phyloP scores from a whole-genome alignment of 2,797 vertebrate species.

The Schizothorax lantsangensis region DNA sequence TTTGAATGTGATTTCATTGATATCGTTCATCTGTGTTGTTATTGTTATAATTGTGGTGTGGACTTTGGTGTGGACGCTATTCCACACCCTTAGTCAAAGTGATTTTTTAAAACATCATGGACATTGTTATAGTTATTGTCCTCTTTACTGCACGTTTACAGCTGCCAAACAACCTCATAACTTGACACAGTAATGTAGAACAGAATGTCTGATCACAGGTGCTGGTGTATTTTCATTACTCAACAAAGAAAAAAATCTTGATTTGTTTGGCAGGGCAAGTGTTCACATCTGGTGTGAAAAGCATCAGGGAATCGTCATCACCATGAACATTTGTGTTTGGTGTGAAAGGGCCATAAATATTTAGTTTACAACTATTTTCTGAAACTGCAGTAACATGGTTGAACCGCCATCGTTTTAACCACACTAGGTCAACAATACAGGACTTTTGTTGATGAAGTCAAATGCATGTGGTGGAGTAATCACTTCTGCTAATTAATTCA shows the following conservation, averaged over 20 bases:
- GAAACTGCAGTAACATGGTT: background rate
- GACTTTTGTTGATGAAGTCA: background rate
- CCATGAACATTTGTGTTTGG: background rate
- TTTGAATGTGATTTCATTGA: background rate
- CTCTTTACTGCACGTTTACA: background rate
- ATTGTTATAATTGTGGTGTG: background rate
- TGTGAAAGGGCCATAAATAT: background rate
- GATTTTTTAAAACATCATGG: background rate
- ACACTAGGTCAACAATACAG: too few species aligned
- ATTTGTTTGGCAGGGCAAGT: background rate
- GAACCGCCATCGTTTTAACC: background rate
- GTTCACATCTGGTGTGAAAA: background rate
- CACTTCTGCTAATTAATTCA: background rate
- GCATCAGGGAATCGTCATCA: too few species aligned
- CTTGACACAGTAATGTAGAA: background rate
- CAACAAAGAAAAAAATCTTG: background rate
- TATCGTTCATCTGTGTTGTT: background rate
- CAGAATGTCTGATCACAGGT: background rate
- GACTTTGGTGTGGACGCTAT: background rate
- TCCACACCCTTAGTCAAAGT: background rate
- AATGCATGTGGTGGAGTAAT: background rate
- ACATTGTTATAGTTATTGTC: background rate
- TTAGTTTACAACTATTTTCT: background rate
- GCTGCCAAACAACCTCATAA: background rate
- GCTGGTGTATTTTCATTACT: background rate